Conservation (phyloP, 2,113 vertebrate genomes). For the Pituophis catenifer region DNA sequence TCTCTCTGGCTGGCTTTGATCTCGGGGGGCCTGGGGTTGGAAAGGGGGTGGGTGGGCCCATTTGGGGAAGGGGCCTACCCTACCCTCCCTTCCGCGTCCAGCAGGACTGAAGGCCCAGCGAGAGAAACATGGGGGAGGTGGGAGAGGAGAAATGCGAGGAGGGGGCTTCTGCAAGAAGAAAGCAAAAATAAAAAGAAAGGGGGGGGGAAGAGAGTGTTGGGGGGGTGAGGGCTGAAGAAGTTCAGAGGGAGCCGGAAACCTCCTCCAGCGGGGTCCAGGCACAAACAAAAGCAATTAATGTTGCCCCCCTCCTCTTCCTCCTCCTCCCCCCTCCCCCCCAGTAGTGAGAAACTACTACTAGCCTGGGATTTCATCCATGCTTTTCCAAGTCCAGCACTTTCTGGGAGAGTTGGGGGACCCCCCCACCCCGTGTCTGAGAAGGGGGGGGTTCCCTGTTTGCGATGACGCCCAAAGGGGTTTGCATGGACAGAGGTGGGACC, state of each 20-base stretch:
- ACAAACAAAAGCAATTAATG: neutral
- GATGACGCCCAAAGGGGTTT: too few relatives aligned
- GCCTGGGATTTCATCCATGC: neutral
- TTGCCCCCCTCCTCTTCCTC: fast-evolving
- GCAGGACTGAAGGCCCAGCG: neutral
- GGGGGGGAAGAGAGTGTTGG: neutral
- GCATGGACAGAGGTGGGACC: neutral
- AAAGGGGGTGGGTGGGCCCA: neutral
- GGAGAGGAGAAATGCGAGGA: fast-evolving
- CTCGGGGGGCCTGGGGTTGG: neutral
- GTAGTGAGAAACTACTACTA: fast-evolving
- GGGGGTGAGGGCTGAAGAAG: neutral
- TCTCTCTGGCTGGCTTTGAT: neutral
- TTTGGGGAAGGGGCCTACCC: neutral
- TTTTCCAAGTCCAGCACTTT: neutral
- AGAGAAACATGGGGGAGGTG: neutral
- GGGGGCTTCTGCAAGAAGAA: neutral
- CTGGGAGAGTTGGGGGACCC: neutral
- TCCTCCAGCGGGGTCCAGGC: conserved; percentile 34
- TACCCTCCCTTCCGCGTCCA: neutral
- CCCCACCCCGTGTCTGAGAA: neutral
- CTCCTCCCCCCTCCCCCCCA: fast-evolving
- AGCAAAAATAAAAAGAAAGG: neutral
- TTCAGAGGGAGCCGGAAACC: neutral
- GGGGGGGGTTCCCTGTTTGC: neutral